Evolutionary conservation across 2,888 invertebrate species (phyloP).

Genomic region (Frankliniella intonsa): DNA sequence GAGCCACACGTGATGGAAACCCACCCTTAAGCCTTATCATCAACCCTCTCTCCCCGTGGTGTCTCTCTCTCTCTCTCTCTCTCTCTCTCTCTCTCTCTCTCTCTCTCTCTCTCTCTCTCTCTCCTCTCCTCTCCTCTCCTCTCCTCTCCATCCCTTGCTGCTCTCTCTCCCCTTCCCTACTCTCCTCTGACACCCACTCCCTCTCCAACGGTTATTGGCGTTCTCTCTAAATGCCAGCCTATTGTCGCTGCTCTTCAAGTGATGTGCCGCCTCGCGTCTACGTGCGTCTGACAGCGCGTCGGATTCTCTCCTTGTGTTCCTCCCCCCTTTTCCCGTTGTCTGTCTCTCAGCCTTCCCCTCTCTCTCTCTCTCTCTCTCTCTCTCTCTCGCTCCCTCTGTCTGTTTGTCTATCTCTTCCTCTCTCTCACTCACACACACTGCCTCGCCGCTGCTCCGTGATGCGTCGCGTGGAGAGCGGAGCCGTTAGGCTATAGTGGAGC

Average conservation of each 20-base stretch:
- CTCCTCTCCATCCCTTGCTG: no score
- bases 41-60: not conserved
- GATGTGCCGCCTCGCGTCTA: not conserved
- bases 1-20: not conserved
- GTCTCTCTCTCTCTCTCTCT: not conserved
- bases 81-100: not conserved
- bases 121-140: not conserved
- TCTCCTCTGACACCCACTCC: no score
- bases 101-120: not conserved
- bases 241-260: not conserved
- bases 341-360: not conserved
- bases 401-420: not conserved
- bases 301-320: not conserved
- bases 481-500: no score
- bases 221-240: not conserved
- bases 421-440: no score
- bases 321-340: not conserved
- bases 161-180: not conserved
- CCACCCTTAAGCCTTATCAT: not conserved
- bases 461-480: no score
- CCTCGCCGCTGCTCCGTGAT: no score
- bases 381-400: not conserved
- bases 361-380: not conserved
- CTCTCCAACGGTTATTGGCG: no score
- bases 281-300: not conserved